Percentiles rank a stretch among this genome's conserved stretches.
Evolutionary conservation across 2,888 invertebrate genomes (phyloP).

Genomic region (Ectemnius cavifrons): DNA sequence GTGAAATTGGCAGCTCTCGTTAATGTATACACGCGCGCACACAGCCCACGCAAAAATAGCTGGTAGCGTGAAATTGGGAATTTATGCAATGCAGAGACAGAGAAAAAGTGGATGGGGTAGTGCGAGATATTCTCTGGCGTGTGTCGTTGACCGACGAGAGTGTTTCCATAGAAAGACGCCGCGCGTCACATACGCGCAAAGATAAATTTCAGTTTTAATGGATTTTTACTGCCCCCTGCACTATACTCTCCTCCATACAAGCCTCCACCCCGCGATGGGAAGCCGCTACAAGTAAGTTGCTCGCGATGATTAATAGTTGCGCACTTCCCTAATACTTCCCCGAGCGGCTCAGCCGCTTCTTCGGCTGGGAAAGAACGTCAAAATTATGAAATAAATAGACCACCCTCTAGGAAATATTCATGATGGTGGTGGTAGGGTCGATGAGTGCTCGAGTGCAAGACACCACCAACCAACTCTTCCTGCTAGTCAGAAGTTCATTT

Average conservation of each 20-base stretch:
- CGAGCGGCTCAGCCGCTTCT: slow-evolving; percentile 15
- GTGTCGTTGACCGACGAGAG: too few species aligned
- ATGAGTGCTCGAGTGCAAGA: slow-evolving; percentile 42
- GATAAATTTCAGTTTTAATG: slow-evolving; percentile 15
- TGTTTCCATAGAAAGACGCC: too few species aligned
- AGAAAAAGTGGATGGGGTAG: too few species aligned
- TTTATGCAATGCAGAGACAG: not conserved
- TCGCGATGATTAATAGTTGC: slow-evolving; percentile 34
- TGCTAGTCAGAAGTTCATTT: too few species aligned
- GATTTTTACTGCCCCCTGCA: slow-evolving; percentile 24
- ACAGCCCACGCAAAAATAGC: not conserved
- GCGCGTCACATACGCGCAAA: too few species aligned
- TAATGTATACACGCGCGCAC: not conserved
- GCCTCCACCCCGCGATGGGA: not conserved
- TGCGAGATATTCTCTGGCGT: too few species aligned
- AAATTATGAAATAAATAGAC: slow-evolving; percentile 55
- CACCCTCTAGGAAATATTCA: slow-evolving; percentile 55
- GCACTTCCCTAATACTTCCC: slow-evolving; percentile 33
- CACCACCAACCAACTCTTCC: not conserved
- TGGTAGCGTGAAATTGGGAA: not conserved
- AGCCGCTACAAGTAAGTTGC: slow-evolving; percentile 22
- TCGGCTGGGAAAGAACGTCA: slow-evolving; percentile 27
- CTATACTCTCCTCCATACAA: too few species aligned
- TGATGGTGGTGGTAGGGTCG: slow-evolving; percentile 38
- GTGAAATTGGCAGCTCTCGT: slow-evolving; percentile 8